These are phyloP conservation scores for Argentina silus DNA, from an alignment of 2,797 vertebrate genomes.

Conservation along the genomic window DNA sequence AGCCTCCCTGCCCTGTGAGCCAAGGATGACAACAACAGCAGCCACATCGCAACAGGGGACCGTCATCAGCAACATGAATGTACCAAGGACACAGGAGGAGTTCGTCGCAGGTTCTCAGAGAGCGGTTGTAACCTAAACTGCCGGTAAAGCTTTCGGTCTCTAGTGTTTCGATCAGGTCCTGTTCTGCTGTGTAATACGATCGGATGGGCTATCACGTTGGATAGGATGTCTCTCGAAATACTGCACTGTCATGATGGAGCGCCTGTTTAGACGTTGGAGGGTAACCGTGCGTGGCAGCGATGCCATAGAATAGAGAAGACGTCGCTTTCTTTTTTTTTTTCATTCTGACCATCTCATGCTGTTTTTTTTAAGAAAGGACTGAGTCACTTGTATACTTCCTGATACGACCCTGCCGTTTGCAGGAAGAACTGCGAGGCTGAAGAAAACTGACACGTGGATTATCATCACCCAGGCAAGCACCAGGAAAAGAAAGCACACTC, in stretches of 20 bases:
- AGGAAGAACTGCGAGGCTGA: conserved; percentile 70
- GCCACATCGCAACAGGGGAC: conserved; percentile 15
- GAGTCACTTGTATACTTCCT: conserved; percentile 71
- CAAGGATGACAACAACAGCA: conserved; percentile 15
- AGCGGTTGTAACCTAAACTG: too few species aligned
- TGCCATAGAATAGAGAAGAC: not conserved
- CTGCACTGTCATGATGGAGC: conserved; percentile 54
- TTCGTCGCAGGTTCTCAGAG: too few species aligned
- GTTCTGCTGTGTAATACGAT: not conserved
- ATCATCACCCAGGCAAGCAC: conserved; percentile 59
- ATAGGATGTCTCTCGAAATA: not conserved
- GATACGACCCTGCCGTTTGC: conserved; percentile 62
- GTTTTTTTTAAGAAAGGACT: conserved; percentile 41
- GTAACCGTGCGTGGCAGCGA: not conserved
- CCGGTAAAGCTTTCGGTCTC: not conserved
- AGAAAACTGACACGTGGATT: conserved; percentile 84
- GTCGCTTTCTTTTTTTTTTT: not conserved
- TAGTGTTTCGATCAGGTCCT: not conserved
- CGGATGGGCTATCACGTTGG: not conserved
- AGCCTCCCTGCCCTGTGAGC: conserved; percentile 27
- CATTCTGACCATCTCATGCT: not conserved
- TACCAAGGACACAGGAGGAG: conserved; percentile 28
- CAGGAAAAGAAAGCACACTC: conserved; percentile 52
- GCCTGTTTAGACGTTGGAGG: conserved; percentile 9
- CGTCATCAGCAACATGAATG: conserved; percentile 19